Base-by-base conservation (phyloP, 2,888 invertebrate species). In the Itoplectis maculator region DNA sequence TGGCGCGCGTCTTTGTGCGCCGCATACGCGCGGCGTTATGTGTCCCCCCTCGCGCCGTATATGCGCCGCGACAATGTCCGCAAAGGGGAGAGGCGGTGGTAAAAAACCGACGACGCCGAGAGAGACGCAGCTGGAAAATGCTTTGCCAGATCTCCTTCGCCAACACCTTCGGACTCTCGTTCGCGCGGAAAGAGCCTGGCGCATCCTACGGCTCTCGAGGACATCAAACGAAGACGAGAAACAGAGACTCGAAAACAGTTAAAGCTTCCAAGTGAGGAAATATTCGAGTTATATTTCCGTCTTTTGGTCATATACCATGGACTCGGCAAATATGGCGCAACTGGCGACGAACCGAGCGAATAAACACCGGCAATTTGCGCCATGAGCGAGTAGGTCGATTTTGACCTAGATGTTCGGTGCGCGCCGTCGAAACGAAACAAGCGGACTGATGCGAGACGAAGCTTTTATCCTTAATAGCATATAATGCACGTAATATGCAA, bases 1-100 rank as follows among this genome's bases (percentile, higher is more conserved):
- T 82, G 75, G 42, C 79, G 37, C 77, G 29, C 54, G 72, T 85
- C 86, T 86, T 87, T 86, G 86, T 86, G 73, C 79, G 66, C 82
- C 18, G 73, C 59, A 45, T 56, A 74, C 49, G 51, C 78, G 59
- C 78, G 59, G 65, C 61, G 63, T 68, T 51, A 54, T 63, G 5
- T 29, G 3, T 5, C 29, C 40, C 49, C 56, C 20, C 9, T 18
- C 45, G 18, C 18, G 13, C 11, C 65, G 23, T 65, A 61, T 45
- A 54, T 23, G 40, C 37, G 47, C 42, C 23, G 51, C 49, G 29
- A 45, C 73, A 54, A 73, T 69, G 68, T 78, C 69, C 61, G 77
- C 68, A 63, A 77, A 73, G 15, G 45, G 65, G 75, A 59, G 37
- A 9, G 3, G 15, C 13, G n/a, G 49, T 49, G n/a, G 49, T 49